Conservation (phyloP, 2,888 invertebrate species). For the Achlya flavicornis region DNA sequence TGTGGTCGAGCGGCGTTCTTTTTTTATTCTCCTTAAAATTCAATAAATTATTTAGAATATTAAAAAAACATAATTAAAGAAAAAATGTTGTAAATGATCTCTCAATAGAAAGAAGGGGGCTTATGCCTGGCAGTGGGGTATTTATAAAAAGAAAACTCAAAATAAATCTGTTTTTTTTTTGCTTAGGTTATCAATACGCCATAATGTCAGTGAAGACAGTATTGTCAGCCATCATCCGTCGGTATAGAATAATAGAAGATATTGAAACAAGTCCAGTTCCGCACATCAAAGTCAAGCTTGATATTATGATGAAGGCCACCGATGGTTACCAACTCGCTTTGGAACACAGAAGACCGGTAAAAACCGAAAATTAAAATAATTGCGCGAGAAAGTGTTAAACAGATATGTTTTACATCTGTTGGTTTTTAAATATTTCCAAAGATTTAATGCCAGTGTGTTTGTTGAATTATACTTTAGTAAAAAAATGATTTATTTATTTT, state of each 20-base stretch:
- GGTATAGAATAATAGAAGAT: conserved; percentile 56
- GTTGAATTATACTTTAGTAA: neutral
- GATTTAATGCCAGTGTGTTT: neutral
- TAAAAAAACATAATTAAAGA: no score
- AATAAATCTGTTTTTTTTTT: conserved; percentile 20
- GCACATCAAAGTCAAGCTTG: conserved; percentile 64
- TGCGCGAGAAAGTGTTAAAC: neutral
- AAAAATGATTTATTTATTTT: neutral
- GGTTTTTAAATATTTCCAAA: conserved; percentile 3
- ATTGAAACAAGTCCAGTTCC: conserved; percentile 52
- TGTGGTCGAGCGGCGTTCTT: no score
- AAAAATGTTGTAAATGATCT: no score
- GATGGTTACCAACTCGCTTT: conserved; percentile 63
- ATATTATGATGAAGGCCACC: conserved; percentile 74
- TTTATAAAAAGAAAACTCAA: no score
- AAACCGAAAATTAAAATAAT: neutral
- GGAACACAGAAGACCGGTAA: conserved; percentile 42
- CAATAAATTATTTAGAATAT: no score
- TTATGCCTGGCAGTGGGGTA: no score
- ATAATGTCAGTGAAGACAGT: conserved; percentile 72
- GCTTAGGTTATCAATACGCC: conserved; percentile 73
- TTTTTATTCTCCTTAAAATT: no score
- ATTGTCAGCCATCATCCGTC: conserved; percentile 52
- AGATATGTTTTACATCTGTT: neutral
- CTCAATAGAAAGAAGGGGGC: no score